A percentile compares a stretch with the other conserved stretches of the same genome.
Evolutionary conservation across 2,797 vertebrate species (phyloP).

Genomic region (Bufotes viridis): DNA sequence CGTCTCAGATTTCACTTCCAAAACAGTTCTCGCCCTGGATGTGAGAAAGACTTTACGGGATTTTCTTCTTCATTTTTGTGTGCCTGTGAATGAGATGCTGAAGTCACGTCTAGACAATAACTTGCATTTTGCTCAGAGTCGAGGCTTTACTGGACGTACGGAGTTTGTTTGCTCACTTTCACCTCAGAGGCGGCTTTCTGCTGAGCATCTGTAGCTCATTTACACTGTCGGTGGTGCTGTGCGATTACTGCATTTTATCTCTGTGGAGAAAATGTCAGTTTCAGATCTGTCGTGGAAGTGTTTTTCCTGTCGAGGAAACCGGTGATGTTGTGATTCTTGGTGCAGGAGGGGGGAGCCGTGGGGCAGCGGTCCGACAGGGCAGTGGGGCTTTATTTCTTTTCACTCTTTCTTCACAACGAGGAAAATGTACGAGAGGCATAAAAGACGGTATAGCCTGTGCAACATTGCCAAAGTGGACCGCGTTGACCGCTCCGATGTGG

Average conservation of each 20-base stretch:
- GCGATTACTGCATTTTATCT: constrained; percentile 41
- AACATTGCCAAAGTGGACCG: constrained; percentile 88
- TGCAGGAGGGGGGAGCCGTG: constrained; percentile 6
- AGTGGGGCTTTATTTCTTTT: constrained; percentile 6
- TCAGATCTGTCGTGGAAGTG: constrained; percentile 63
- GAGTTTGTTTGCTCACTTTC: constrained; percentile 64
- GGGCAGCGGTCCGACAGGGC: constrained; percentile 58
- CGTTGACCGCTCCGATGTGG: constrained; percentile 83
- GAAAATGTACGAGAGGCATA: constrained; percentile 95
- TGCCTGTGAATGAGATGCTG: constrained; percentile 60
- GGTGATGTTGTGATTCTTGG: constrained; percentile 46
- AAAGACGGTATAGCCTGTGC: constrained; percentile 92
- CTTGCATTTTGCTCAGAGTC: constrained; percentile 42
- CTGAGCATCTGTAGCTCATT: constrained; percentile 50
- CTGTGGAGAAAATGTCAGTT: constrained; percentile 68
- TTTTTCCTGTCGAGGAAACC: constrained; percentile 66
- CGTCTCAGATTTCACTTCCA: constrained; percentile 50
- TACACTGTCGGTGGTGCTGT: constrained; percentile 31
- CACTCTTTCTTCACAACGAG: constrained; percentile 61
- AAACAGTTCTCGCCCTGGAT: constrained; percentile 41
- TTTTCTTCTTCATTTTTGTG: constrained; percentile 33
- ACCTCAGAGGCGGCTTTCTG: not conserved
- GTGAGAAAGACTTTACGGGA: constrained; percentile 58
- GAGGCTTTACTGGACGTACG: constrained; percentile 54
- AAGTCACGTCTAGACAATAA: constrained; percentile 65